Conservation (phyloP, 2,888 invertebrate species). For the Tiliacea aurago region DNA sequence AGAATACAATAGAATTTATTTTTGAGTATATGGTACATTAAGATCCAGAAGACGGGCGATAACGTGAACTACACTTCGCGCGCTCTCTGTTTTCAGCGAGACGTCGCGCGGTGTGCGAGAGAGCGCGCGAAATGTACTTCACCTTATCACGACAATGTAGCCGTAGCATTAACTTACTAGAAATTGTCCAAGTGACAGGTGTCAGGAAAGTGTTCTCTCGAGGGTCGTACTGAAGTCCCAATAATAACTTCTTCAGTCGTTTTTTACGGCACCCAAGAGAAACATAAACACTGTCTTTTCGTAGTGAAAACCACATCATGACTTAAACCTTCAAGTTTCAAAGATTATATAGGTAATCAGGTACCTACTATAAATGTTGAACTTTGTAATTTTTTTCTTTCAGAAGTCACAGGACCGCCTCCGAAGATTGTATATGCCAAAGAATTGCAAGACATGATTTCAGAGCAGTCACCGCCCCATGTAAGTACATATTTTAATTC, state of each 20-base stretch:
- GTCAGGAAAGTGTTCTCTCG: too few relatives aligned
- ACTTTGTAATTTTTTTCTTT: constrained; percentile 11
- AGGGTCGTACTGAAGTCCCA: too few relatives aligned
- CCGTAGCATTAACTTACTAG: too few relatives aligned
- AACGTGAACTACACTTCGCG: too few relatives aligned
- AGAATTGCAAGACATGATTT: constrained; percentile 9
- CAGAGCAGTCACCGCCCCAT: constrained; percentile 37
- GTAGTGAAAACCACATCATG: constrained; percentile 8
- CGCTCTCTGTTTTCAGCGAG: too few relatives aligned
- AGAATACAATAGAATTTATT: too few relatives aligned
- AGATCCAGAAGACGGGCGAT: too few relatives aligned
- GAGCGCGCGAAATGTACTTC: too few relatives aligned
- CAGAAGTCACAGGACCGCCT: constrained; percentile 30
- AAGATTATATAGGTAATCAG: background rate
- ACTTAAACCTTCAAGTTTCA: constrained; percentile 7
- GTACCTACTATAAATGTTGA: background rate
- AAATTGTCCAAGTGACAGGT: too few relatives aligned
- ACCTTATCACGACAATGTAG: too few relatives aligned
- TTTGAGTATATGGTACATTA: too few relatives aligned
- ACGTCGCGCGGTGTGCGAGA: too few relatives aligned
- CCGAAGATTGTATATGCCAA: constrained; percentile 27
- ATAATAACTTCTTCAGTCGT: background rate
- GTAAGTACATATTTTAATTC: constrained; percentile 47
- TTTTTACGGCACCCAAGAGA: constrained; percentile 19
- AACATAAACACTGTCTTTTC: background rate